phyloP scores from a whole-genome alignment of 2,797 vertebrate species.

The Phoxinus dragarum region DNA sequence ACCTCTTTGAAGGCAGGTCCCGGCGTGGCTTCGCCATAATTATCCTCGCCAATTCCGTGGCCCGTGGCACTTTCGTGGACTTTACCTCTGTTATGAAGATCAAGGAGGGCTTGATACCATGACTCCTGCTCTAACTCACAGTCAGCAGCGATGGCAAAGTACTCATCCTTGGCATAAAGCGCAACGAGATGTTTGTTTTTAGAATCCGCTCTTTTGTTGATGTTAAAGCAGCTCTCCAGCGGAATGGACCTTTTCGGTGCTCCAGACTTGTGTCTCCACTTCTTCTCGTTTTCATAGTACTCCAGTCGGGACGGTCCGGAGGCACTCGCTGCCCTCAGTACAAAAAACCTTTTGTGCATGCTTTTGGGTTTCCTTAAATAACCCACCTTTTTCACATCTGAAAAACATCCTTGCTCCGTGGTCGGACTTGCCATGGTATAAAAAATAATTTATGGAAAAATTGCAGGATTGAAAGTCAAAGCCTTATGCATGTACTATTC shows the following conservation, averaged over 20 bases:
- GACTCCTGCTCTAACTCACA: conserved; percentile 86
- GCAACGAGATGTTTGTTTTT: conserved; percentile 91
- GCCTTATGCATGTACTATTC: background rate
- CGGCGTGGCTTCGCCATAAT: conserved; percentile 79
- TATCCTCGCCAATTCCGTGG: conserved; percentile 73
- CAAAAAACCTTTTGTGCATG: conserved; percentile 92
- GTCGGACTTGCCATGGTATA: conserved; percentile 82
- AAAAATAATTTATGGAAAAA: conserved; percentile 22
- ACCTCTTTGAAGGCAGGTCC: conserved; percentile 89
- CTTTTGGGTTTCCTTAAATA: conserved; percentile 93
- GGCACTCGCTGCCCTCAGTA: conserved; percentile 84
- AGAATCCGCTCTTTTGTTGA: conserved; percentile 90
- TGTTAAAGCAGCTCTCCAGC: conserved; percentile 90
- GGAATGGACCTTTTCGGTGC: conserved; percentile 88
- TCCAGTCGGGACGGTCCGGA: conserved; percentile 87
- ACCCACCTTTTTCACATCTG: conserved; percentile 90
- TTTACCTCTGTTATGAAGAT: conserved; percentile 86
- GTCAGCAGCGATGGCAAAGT: conserved; percentile 88
- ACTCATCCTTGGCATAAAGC: conserved; percentile 89
- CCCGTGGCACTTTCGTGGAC: conserved; percentile 73
- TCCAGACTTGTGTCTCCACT: conserved; percentile 90
- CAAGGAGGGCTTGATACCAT: conserved; percentile 87
- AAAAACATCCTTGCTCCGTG: conserved; percentile 80
- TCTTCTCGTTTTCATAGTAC: conserved; percentile 92
- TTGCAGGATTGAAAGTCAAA: conserved; percentile 25